Base-by-base conservation (phyloP, 2,113 vertebrate genomes). In the Brachypodius melanocephalos region DNA sequence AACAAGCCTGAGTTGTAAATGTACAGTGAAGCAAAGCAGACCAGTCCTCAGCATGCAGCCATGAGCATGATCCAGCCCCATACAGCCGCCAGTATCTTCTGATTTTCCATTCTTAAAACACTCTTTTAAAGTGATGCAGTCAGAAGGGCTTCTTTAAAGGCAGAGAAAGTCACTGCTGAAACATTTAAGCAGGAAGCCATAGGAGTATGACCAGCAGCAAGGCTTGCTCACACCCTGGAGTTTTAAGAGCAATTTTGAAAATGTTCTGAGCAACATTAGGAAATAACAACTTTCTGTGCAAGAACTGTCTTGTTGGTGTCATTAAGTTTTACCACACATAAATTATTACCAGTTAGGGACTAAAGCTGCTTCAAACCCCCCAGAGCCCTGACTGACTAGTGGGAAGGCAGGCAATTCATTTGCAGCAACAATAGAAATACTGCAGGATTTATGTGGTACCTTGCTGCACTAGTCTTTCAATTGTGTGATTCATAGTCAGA, bases 291-390 rank as follows among this genome's bases (percentile, higher is more conserved):
- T 67, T 90, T 57, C 52, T 36, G 12, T 2, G 2, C 83, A 92
- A 86, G 88, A 96, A 66, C 68, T 20, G 31, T 88, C 92, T 90
- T 95, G 85, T 74, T 88, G 43, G 32, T 86, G 40, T 86, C 63
- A 92, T 86, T 95, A 90, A 71, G 22, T 77, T 92, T 87, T 65
- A 89, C 57, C 61, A 87, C 68, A 59, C 52, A 51, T 20, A 80
- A 88, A 86, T 92, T 88, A 91, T 76, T 68, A 61, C 48, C 66
- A 69, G 32, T 89, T 91, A 94, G 61, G 52, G 65, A 31, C 55
- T 71, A 62, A 84, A 81, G 36, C 55, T 91, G 31, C 66, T 79
- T 87, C 57, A 82, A 93, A 49, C 40, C 49, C 71, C 42, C 32
- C 49, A 74, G 72, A 86, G 92, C 63, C 48, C 48, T 89, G 40